Base-by-base conservation (phyloP, 1,140 invertebrate species). In the Aplysia californica region DNA sequence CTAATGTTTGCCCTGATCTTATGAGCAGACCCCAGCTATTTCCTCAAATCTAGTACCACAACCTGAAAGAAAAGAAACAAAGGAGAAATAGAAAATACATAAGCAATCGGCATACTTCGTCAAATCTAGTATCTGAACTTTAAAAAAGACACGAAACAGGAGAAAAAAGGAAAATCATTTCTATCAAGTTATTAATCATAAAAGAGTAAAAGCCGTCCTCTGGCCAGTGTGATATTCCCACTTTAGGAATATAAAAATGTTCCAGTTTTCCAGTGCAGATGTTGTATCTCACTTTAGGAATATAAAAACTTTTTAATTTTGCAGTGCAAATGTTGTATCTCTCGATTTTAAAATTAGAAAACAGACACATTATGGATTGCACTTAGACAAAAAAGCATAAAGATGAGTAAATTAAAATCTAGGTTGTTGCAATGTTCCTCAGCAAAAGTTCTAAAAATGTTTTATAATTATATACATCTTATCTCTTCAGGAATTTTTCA, bases 41-140 rank as follows among this genome's bases (percentile, higher is more conserved):
- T 68, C 29, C 66, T 41, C 66, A 68, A 50, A 31, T 68, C 66
- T 18, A 68, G 66, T 33, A 68, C 66, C 38, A 68, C 66, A 1
- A 68, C 66, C 66, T 68, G 39, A 21, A 67, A 35, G 26, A n/a
- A 67, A n/a, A 3, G 36, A 39, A n/a, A 36, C 1, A 23, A 67
- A 67, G 15, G 21, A 35, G 26, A 65, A 10, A 23, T 29, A 31
- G 18, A 29, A 6, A 10, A 18, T 26, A 61, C 26, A 21, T 61
- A 61, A 61, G 6, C 26, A 29, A 10, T 61, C 15, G 58, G 6
- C 15, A 61, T 18, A 15, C 44, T 50, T n/a, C n/a, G 44, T 15
- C n/a, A 50, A 50, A 50, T 50, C 10, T 10, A 50, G 10, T 50
- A 50, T n/a, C 44, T 50, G 44, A n/a, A 50, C 10, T n/a, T 15